These are phyloP conservation scores for Falco naumanni DNA, from an alignment of 2,797 vertebrate genomes.

Conservation along the genomic window DNA sequence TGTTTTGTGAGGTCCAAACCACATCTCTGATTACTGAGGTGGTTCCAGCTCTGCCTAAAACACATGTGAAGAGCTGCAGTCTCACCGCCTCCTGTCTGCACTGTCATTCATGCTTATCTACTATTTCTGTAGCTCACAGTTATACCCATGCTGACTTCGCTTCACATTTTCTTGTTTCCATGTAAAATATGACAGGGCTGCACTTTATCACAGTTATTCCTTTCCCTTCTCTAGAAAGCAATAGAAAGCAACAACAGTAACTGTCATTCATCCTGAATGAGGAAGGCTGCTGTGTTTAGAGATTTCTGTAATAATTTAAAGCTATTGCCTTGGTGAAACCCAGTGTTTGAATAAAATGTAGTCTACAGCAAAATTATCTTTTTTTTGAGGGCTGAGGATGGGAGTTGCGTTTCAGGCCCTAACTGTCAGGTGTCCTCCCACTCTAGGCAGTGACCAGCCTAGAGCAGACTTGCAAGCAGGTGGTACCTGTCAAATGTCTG, in stretches of 20 bases:
- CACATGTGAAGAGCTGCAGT: not conserved
- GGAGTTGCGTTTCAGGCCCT: not conserved
- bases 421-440: not conserved
- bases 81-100: not conserved
- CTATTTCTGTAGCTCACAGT: not conserved
- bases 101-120: not conserved
- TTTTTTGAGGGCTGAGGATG: not conserved
- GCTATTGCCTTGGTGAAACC: not conserved
- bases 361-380: not conserved
- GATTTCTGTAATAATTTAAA: not conserved
- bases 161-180: not conserved
- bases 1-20: not conserved
- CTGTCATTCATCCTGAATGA: slow-evolving; percentile 20
- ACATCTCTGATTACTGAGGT: not conserved
- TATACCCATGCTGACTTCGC: not conserved
- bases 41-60: not conserved
- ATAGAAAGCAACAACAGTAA: not conserved
- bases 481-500: not conserved
- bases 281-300: not conserved
- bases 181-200: slow-evolving; percentile 28
- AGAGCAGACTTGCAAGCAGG: not conserved
- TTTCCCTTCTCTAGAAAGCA: not conserved
- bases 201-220: not conserved
- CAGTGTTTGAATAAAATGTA: not conserved
- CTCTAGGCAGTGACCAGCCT: not conserved